A percentile compares a stretch with the other conserved stretches of the same genome.
These are phyloP conservation scores for Deilephila porcellus DNA, from an alignment of 2,888 invertebrate genomes.

Conservation along the genomic window DNA sequence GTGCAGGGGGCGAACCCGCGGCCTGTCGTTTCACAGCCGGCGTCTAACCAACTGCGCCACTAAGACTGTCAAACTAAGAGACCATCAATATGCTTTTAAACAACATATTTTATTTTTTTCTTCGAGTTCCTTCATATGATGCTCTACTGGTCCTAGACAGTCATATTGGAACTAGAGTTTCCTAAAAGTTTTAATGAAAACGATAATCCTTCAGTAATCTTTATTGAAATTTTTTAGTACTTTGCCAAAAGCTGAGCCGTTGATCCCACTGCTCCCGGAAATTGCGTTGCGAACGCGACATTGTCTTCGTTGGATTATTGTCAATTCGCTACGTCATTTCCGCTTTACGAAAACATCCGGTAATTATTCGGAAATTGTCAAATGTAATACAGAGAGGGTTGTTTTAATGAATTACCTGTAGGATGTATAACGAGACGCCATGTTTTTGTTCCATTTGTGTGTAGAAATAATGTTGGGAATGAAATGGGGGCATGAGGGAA, in stretches of 20 bases:
- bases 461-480: neutral
- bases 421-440: constrained; percentile 50
- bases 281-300: constrained; percentile 72
- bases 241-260: constrained; percentile 49
- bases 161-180: neutral
- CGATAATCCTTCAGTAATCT: constrained; percentile 38
- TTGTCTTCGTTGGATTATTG: constrained; percentile 75
- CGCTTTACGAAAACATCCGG: constrained; percentile 72
- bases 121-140: too few species aligned
- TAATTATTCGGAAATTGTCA: constrained; percentile 76
- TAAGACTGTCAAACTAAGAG: too few species aligned
- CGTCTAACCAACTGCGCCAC: too few species aligned
- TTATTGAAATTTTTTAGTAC: constrained; percentile 48
- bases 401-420: constrained; percentile 56
- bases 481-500: too few species aligned
- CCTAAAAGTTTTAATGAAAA: constrained; percentile 5
- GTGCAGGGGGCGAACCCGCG: too few species aligned
- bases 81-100: too few species aligned
- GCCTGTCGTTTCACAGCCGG: too few species aligned
- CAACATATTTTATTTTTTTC: too few species aligned
- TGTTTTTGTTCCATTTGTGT: constrained; percentile 37
- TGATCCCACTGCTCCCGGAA: constrained; percentile 66
- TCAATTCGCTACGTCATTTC: constrained; percentile 77
- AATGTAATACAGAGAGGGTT: constrained; percentile 62
- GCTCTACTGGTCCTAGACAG: too few species aligned